Conservation (phyloP, 2,797 vertebrate species). For the Lepus townsendii region DNA sequence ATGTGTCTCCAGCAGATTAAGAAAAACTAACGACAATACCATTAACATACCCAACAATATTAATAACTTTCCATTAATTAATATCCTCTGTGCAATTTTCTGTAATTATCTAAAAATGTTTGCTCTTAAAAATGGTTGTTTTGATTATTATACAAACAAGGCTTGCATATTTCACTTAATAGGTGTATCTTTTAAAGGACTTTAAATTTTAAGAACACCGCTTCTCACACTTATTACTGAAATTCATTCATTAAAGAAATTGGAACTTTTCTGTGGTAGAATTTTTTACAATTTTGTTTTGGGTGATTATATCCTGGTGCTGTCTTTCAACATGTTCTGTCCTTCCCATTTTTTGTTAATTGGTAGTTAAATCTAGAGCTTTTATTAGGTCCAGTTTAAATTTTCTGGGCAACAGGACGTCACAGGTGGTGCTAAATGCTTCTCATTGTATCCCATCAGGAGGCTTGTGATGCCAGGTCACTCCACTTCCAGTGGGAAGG, state of each 20-base stretch:
- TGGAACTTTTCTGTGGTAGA: background rate
- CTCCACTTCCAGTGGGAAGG: background rate
- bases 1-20: background rate
- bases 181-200: conserved; percentile 33
- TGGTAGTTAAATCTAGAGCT: conserved; percentile 6
- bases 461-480: background rate
- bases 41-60: background rate
- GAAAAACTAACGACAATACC: background rate
- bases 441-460: background rate
- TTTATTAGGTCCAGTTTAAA: conserved; percentile 3
- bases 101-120: conserved; percentile 49
- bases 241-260: conserved; percentile 53
- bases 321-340: conserved; percentile 9
- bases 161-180: background rate
- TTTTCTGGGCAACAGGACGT: conserved; percentile 31
- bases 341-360: conserved; percentile 22
- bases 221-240: background rate
- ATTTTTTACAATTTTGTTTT: conserved; percentile 25
- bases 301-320: background rate
- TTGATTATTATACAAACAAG: conserved; percentile 5
- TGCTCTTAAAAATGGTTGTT: background rate
- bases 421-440: background rate
- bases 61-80: conserved; percentile 32
- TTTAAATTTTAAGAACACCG: conserved; percentile 4
- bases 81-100: conserved; percentile 9